Conservation (phyloP, 2,888 invertebrate genomes). For the Agriotes lineatus region DNA sequence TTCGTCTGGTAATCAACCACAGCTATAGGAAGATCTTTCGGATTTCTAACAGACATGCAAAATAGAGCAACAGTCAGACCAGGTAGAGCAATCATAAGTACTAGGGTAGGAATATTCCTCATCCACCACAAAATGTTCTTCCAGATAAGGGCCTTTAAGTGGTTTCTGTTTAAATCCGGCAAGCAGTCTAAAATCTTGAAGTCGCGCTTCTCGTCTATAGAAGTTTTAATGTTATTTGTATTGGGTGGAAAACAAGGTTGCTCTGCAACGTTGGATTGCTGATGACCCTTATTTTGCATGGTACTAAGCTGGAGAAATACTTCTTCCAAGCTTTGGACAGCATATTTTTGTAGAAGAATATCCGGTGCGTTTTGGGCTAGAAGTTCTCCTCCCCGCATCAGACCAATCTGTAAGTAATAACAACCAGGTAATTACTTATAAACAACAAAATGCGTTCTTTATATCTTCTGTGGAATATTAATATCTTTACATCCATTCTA, state of each 20-base stretch:
- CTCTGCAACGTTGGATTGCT: no score
- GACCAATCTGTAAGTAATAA: constrained; percentile 77
- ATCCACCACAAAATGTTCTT: constrained; percentile 71
- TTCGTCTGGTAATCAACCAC: constrained; percentile 84
- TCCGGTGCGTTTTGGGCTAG: constrained; percentile 85
- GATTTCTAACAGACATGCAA: constrained; percentile 81
- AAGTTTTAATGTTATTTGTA: no score
- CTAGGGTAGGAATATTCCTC: no score
- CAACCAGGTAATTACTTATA: no score
- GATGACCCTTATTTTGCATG: constrained; percentile 74
- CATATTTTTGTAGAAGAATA: constrained; percentile 78
- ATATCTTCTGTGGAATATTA: no score
- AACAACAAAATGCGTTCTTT: no score
- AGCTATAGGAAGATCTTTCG: constrained; percentile 80
- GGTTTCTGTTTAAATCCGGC: constrained; percentile 38
- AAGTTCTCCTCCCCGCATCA: constrained; percentile 86
- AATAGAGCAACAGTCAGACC: no score
- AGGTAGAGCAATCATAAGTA: no score
- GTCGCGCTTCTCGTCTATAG: no score
- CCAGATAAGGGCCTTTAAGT: constrained; percentile 86
- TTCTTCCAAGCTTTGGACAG: constrained; percentile 80
- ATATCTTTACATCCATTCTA: no score
- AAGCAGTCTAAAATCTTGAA: no score
- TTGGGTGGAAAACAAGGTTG: no score
- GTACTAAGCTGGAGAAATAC: constrained; percentile 86